A percentile compares a stretch with the other conserved stretches of the same genome.
Conservation (phyloP, 2,888 invertebrate genomes). For the Boloria selene region DNA sequence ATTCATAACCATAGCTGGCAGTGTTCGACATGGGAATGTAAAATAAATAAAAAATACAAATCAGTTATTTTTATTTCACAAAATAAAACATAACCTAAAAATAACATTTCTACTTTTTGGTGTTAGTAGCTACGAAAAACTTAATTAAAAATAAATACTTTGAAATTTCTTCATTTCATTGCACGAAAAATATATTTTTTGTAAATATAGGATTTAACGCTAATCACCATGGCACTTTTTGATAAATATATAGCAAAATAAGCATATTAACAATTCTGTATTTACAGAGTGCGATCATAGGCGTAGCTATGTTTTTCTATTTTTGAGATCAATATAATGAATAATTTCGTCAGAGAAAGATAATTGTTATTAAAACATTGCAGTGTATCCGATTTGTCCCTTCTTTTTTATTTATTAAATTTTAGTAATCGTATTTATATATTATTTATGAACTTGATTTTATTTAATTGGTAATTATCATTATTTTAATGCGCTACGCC, state of each 20-base stretch:
- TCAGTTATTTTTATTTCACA: slow-evolving; percentile 29
- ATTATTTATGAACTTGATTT: neutral
- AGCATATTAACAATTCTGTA: slow-evolving; percentile 53
- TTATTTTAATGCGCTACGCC: slow-evolving; percentile 3
- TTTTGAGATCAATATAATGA: slow-evolving; percentile 6
- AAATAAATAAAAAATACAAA: slow-evolving; percentile 20
- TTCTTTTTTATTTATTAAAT: too few relatives aligned
- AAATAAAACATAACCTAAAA: slow-evolving; percentile 45
- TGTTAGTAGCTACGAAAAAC: slow-evolving; percentile 75
- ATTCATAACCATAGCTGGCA: slow-evolving; percentile 33
- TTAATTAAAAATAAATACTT: slow-evolving; percentile 67
- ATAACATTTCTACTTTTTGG: slow-evolving; percentile 69
- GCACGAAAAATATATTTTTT: slow-evolving; percentile 57
- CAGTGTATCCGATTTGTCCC: too few relatives aligned
- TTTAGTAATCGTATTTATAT: too few relatives aligned
- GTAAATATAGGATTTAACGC: slow-evolving; percentile 43
- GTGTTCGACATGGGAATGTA: slow-evolving; percentile 36
- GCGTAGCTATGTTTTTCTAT: slow-evolving; percentile 23
- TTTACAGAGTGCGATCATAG: slow-evolving; percentile 41
- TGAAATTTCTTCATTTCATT: slow-evolving; percentile 64
- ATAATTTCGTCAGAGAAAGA: too few relatives aligned
- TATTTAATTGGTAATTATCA: neutral
- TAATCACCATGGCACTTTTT: slow-evolving; percentile 69
- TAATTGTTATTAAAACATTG: too few relatives aligned
- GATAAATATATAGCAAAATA: slow-evolving; percentile 70